Percentiles rank a stretch among this genome's conserved stretches.
phyloP scores from a whole-genome alignment of 2,113 vertebrate genomes.

The Istiophorus platypterus region DNA sequence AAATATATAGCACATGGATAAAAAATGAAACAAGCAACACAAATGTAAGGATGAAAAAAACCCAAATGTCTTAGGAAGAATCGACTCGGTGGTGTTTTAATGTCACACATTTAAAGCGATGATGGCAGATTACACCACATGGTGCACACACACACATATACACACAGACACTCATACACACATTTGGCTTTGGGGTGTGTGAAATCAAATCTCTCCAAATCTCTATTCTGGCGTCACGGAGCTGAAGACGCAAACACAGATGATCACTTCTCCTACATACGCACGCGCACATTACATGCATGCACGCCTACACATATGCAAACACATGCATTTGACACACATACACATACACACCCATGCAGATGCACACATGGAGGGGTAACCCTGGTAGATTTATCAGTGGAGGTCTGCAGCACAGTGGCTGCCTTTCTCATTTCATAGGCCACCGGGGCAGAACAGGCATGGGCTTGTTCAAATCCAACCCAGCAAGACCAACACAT shows the following conservation, averaged over 20 bases:
- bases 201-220: conserved; percentile 82
- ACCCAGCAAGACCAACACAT: conserved; percentile 85
- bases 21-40: conserved; percentile 66
- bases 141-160: conserved; percentile 46
- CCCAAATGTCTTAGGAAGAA: conserved; percentile 65
- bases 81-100: conserved; percentile 78
- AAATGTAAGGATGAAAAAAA: conserved; percentile 20
- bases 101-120: conserved; percentile 77
- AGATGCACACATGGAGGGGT: conserved; percentile 77
- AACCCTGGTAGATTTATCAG: conserved; percentile 86
- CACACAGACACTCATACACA: conserved; percentile 24
- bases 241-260: conserved; percentile 79
- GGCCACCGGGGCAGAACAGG: conserved; percentile 90
- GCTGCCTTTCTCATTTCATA: conserved; percentile 92
- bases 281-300: conserved; percentile 70
- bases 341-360: conserved; percentile 48
- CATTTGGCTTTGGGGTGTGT: conserved; percentile 69
- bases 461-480: conserved; percentile 90
- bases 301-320: conserved; percentile 70
- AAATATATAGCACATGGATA: conserved; percentile 67
- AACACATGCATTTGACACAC: conserved; percentile 56
- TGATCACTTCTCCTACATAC: conserved; percentile 69
- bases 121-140: conserved; percentile 76
- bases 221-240: conserved; percentile 77
- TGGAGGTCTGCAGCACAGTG: conserved; percentile 88